Percentiles rank a stretch among this genome's conserved stretches.
Conservation (phyloP, 2,797 vertebrate species). For the Lacerta viridis region DNA sequence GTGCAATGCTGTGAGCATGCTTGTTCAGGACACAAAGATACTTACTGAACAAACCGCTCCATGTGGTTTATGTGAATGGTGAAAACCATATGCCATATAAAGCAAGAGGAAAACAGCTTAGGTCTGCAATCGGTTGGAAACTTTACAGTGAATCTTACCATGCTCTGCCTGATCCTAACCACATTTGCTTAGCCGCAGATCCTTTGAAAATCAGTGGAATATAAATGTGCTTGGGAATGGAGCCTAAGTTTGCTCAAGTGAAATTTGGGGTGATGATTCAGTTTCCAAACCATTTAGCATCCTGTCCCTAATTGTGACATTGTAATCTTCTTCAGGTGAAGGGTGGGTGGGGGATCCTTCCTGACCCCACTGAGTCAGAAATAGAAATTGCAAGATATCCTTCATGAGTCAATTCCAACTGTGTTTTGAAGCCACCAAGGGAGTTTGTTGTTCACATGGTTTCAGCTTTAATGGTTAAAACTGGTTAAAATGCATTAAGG, state of each 20-base stretch:
- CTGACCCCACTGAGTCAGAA: background rate
- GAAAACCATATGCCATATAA: background rate
- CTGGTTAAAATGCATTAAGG: background rate
- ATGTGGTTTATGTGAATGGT: background rate
- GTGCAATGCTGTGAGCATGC: background rate
- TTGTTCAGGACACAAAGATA: background rate
- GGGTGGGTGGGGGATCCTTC: background rate
- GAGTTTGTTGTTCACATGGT: background rate
- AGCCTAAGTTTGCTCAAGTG: background rate
- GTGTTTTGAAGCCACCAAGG: background rate
- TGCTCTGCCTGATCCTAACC: background rate
- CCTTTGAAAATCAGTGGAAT: background rate
- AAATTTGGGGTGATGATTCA: background rate
- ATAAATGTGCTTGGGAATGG: background rate
- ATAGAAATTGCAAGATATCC: background rate
- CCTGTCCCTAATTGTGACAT: background rate
- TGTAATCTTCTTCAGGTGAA: background rate
- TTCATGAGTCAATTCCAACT: background rate
- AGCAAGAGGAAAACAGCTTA: background rate
- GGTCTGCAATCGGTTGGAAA: background rate
- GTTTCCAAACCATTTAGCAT: background rate
- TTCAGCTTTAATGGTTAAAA: background rate
- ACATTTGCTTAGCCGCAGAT: background rate
- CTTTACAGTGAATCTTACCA: background rate
- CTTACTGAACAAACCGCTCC: background rate